Evolutionary conservation across 2,888 invertebrate genomes (phyloP), one percentile per base, ranked within the genome.

Genomic region (Drosophila rellima): DNA sequence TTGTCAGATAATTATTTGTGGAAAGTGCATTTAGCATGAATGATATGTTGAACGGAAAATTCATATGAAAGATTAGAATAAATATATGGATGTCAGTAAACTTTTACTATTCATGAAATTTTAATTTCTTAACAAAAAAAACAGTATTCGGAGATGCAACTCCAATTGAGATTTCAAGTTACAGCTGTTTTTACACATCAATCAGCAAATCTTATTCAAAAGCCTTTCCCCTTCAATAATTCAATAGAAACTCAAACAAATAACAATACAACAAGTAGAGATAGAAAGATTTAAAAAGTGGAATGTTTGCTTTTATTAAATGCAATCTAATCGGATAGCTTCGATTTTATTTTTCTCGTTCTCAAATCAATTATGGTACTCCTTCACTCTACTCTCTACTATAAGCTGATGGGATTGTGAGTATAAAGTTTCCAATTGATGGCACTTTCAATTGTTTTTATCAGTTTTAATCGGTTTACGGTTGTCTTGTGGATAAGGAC

Each of bases 381-480:
- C 6, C 5, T 17, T n/a, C n/a, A 26, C 7, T 26, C 7, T 7
- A 8, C n/a, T 33, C 8, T 31, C 18, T 33, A 8, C 18, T 33
- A 13, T 20, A 48, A 48, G 33, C 18, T 33, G n/a, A 33, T 20
- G 17, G 18, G 47, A 48, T 48, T 48, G 13, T 0, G 31, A 31
- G 29, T 31, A 13, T 13, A 15, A 47, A 47, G 48, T 48, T 48
- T 33, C 33, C 33, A 33, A 33, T 48, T 48, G 33, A 48, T 48
- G n/a, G 35, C n/a, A 57, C 23, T 35, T 56, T 23, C 44, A 35
- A 17, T 45, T 45, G 44, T 45, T 45, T 45, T 35, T 56, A 56
- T 44, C 44, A 56, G 56, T 13, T 45, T 17, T 33, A 55, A 55
- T 42, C 54, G 54, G 13, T 48, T 51, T 60, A 7, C 33, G 44